Base-by-base conservation (phyloP, 2,888 invertebrate species). In the Hypena proboscidalis region DNA sequence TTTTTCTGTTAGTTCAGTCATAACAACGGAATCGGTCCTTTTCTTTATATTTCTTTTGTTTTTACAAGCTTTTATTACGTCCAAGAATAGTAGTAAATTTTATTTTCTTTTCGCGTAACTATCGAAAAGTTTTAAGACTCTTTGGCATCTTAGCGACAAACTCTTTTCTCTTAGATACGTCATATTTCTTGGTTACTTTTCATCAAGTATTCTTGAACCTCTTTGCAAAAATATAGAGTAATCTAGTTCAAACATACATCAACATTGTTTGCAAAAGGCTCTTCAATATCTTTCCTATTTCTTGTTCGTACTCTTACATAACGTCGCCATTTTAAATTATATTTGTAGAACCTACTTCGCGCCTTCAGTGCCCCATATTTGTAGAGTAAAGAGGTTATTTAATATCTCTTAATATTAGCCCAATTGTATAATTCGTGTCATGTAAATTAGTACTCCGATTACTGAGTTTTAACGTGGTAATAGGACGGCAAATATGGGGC, bases 391-490 rank as follows among this genome's bases (percentile, higher is more conserved):
- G 23, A 34, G 38, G 44, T 30, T 31, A 25, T 10, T 30, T 30
- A 29, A 38, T 23, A 9, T 27, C 4, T 13, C 8, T 2, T 27
- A 44, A 44, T 34, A 30, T 39, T 22, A 46, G 15, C 15, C 5
- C n/a, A 30, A 19, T 30, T 34, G 13, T 9, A 5, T n/a, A 13
- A 35, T 36, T 25, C 19, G 27, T 36, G 36, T 29, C 10, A 37
- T 32, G 36, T 43, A 26, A 31, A 37, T 44, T 38, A 26, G 34
- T 50, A 20, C 38, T 38, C 7, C 29, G 27, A 45, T 50, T 31
- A 31, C 14, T 7, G 4, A 14, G 19, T 14, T 41, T 19, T 23
- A 25, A 8, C 9, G 1, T 7, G 21, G n/a, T 22, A 32, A 32
- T 20, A 29, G 23, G 7, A n/a, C 10, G 4, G 2, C 17, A 23